phyloP scores from a whole-genome alignment of 2,113 vertebrate genomes.

The Pseudopipra pipra region DNA sequence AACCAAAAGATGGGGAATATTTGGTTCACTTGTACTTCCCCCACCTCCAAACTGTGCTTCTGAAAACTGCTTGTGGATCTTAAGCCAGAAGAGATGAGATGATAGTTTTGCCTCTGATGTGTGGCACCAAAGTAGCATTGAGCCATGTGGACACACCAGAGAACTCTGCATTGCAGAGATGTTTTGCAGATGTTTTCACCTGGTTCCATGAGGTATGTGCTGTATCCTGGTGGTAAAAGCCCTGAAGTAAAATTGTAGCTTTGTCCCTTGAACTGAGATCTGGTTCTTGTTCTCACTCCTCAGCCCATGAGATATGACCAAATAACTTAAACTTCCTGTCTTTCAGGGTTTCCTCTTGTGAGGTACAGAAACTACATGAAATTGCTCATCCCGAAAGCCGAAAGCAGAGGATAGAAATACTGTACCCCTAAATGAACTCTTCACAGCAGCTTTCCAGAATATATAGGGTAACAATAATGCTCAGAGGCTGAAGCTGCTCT shows the following conservation, averaged over 20 bases:
- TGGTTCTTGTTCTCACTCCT: fast-evolving
- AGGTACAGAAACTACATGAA: not conserved
- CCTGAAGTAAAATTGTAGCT: not conserved
- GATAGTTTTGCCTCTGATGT: not conserved
- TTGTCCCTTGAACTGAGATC: not conserved
- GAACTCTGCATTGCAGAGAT: not conserved
- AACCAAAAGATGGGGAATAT: not conserved
- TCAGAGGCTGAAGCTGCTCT: fast-evolving
- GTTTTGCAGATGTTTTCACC: not conserved
- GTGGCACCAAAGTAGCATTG: not conserved
- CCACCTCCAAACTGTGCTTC: not conserved
- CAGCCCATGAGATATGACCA: not conserved
- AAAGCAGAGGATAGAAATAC: not conserved
- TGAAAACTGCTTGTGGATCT: not conserved
- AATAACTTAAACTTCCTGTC: not conserved
- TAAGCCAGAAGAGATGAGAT: not conserved
- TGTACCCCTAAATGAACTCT: not conserved
- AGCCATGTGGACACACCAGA: not conserved
- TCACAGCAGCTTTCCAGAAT: not conserved
- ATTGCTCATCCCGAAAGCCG: not conserved
- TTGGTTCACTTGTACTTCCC: fast-evolving
- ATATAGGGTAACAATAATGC: fast-evolving
- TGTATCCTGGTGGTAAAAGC: not conserved
- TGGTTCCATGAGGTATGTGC: not conserved
- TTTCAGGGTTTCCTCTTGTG: not conserved